phyloP scores from a whole-genome alignment of 2,888 invertebrate species.

The Drosophila paramelanica region DNA sequence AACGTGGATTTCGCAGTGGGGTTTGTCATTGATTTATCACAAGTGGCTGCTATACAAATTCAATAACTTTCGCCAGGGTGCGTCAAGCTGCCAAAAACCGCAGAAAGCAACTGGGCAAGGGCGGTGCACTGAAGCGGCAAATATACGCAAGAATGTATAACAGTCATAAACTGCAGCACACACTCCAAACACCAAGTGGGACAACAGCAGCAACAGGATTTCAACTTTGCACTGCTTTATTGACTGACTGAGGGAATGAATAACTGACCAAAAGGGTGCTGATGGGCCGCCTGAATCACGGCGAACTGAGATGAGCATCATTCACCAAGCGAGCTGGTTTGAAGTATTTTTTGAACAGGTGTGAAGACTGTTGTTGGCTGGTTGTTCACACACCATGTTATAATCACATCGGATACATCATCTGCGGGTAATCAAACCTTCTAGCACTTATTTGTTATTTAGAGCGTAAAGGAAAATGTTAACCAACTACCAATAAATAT shows the following conservation, averaged over 20 bases:
- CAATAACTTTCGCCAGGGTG: slow-evolving; percentile 62
- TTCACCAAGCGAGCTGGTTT: slow-evolving; percentile 22
- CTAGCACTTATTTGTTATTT: too few species aligned
- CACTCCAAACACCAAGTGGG: slow-evolving; percentile 32
- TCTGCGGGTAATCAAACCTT: too few species aligned
- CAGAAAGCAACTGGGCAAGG: slow-evolving; percentile 35
- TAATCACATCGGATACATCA: slow-evolving; percentile 8
- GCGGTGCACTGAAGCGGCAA: not conserved
- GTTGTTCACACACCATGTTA: slow-evolving; percentile 4
- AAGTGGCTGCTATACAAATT: slow-evolving; percentile 70
- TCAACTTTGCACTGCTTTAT: not conserved
- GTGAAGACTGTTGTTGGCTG: slow-evolving; percentile 6
- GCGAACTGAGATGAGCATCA: slow-evolving; percentile 1
- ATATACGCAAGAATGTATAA: slow-evolving; percentile 59
- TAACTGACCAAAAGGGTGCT: slow-evolving; percentile 20
- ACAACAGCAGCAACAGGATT: not conserved
- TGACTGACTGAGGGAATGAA: not conserved
- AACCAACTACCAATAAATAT: too few species aligned
- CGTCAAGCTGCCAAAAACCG: slow-evolving; percentile 51
- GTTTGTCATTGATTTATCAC: slow-evolving; percentile 70
- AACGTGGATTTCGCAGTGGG: slow-evolving; percentile 36
- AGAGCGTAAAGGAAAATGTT: too few species aligned
- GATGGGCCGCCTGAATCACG: slow-evolving; percentile 15
- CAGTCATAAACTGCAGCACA: slow-evolving; percentile 68
- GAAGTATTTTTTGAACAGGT: slow-evolving; percentile 13